These are phyloP conservation scores for Apis dorsata DNA, from an alignment of 1,140 invertebrate genomes.

Conservation along the genomic window DNA sequence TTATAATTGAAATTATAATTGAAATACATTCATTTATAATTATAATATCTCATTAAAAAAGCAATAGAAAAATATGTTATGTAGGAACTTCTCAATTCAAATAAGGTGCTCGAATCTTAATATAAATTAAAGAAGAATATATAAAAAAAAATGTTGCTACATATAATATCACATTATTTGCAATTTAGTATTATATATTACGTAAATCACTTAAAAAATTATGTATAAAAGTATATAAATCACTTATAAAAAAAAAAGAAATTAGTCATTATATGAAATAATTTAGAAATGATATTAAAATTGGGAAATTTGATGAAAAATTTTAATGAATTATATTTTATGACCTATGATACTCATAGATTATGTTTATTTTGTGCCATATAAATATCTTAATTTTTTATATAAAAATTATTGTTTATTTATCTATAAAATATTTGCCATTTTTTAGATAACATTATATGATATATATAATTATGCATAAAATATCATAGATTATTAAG, in stretches of 20 bases:
- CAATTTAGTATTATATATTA: conserved; percentile 8
- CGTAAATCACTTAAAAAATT: background rate
- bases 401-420: background rate
- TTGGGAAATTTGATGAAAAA: background rate
- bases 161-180: background rate
- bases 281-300: background rate
- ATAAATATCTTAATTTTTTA: conserved; percentile 27
- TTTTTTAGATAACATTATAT: background rate
- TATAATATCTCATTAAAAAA: background rate
- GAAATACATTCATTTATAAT: background rate
- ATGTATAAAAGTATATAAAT: background rate
- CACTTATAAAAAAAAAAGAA: background rate
- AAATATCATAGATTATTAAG: conserved; percentile 18
- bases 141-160: conserved; percentile 3
- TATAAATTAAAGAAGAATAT: background rate
- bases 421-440: conserved; percentile 17
- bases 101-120: conserved; percentile 27
- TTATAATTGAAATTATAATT: conserved; percentile 1
- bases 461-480: conserved; percentile 22
- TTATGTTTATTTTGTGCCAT: conserved; percentile 37
- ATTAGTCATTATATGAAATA: background rate
- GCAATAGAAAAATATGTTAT: conserved; percentile 7
- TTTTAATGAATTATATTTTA: background rate
- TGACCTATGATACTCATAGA: background rate
- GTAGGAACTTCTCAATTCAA: conserved; percentile 1